Conservation (phyloP, 2,797 vertebrate genomes). For the Manis crassicaudata region DNA sequence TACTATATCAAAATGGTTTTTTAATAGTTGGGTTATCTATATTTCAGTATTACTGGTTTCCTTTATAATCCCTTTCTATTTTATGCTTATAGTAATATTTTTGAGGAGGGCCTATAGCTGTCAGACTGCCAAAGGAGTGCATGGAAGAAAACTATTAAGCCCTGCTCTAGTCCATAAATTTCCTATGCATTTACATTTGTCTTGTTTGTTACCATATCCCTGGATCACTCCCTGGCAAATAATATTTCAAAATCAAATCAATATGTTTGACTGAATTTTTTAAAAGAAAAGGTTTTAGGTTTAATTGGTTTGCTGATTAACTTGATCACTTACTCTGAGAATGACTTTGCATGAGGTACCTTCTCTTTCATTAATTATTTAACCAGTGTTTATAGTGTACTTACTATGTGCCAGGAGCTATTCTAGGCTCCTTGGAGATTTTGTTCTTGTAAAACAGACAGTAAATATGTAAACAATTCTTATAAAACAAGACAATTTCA, state of each 20-base stretch:
- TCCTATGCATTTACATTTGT: neutral
- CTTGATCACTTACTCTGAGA: neutral
- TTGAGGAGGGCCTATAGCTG: neutral
- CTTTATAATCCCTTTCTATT: neutral
- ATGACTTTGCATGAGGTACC: neutral
- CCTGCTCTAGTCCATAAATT: neutral
- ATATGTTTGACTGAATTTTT: conserved; percentile 1
- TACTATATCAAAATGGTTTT: neutral
- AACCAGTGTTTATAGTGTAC: neutral
- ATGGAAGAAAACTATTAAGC: neutral
- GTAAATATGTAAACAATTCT: neutral
- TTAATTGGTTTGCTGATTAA: neutral
- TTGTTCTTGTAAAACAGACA: neutral
- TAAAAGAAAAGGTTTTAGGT: neutral
- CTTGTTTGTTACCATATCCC: neutral
- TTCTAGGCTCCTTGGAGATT: neutral
- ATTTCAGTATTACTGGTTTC: neutral
- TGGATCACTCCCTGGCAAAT: neutral
- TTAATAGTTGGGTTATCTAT: neutral
- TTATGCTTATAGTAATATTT: neutral
- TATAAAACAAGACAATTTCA: conserved; percentile 18
- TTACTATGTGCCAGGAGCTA: neutral
- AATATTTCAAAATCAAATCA: no score
- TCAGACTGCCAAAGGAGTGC: neutral
- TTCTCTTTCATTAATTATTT: neutral